Conservation (phyloP, 2,113 vertebrate genomes). For the Typhlomys cinereus region DNA sequence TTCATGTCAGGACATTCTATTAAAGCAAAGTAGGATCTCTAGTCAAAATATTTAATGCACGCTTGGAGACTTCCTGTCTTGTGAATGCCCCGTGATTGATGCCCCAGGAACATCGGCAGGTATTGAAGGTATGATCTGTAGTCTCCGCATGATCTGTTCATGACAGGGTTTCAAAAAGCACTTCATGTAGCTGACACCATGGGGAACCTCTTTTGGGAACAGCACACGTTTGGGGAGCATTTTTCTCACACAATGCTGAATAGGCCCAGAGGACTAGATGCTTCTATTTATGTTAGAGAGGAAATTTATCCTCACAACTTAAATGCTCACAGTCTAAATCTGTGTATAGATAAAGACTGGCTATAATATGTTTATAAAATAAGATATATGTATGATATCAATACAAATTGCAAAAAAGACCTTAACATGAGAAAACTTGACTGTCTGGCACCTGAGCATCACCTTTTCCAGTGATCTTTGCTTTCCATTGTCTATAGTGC, state of each 20-base stretch:
- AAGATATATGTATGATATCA: not conserved
- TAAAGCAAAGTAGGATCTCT: conserved; percentile 53
- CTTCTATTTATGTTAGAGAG: not conserved
- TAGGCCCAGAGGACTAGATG: not conserved
- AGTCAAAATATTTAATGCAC: conserved; percentile 56
- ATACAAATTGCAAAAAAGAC: not conserved
- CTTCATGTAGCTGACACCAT: not conserved
- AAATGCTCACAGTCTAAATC: not conserved
- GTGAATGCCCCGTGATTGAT: not conserved
- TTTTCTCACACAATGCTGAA: not conserved
- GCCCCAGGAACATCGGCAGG: not conserved
- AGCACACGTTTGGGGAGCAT: not conserved
- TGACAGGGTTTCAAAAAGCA: not conserved
- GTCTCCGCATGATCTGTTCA: not conserved
- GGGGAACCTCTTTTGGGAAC: not conserved
- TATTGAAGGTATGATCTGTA: not conserved
- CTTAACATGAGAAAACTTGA: not conserved
- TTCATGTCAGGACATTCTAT: conserved; percentile 13
- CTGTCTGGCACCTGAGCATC: not conserved
- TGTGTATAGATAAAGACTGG: not conserved
- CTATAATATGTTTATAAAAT: not conserved
- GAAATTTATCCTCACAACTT: not conserved
- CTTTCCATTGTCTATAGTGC: not conserved
- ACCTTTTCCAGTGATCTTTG: not conserved
- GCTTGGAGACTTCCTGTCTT: conserved; percentile 3